Base-by-base conservation (phyloP, 1,140 invertebrate genomes). In the Drosophila serrata region DNA sequence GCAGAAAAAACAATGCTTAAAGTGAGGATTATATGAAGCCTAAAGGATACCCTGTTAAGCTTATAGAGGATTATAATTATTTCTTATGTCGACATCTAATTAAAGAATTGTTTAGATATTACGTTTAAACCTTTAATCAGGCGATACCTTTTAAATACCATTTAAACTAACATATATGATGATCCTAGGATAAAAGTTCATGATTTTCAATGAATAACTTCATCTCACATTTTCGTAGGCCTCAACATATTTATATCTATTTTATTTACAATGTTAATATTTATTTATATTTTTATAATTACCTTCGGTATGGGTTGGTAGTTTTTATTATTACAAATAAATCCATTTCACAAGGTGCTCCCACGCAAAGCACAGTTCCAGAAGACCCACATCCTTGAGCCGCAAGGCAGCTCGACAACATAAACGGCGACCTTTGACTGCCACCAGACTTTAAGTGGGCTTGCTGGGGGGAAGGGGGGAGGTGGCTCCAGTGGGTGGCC, bases 371-470 rank as follows among this genome's bases (percentile, higher is more conserved):
- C 39, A 12, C 45, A 67, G 35, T 55, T 53, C 63, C 29, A 37
- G 29, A 43, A 55, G 29, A 22, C 65, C 60, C 65, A 40, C 37
- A n/a, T 43, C 65, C 27, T 67, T 22, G 37, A 35, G 9, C n/a
- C 13, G 31, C 35, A 39, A 59, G 78, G 75, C 75, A 70, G 81
- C 81, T 86, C 81, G 63, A 82, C 75, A 75, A 67, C 69, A 86
- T 86, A 86, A 86, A 78, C 75, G 82, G 55, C 61, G 62, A 74
- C 72, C 72, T 67, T 77, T 69, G 65, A 49, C 65, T 69, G 62
- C 65, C 65, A 53, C 33, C 49, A 67, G 61, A 55, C 61, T 55
- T 55, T 55, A 40, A 43, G 37, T 39, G 62, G 37, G 60, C 22
- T 27, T n/a, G 27, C 37, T 12, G 27, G 13, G 9, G 24, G 7